Conservation (phyloP, 2,888 invertebrate genomes). For the Trachelus stipa region DNA sequence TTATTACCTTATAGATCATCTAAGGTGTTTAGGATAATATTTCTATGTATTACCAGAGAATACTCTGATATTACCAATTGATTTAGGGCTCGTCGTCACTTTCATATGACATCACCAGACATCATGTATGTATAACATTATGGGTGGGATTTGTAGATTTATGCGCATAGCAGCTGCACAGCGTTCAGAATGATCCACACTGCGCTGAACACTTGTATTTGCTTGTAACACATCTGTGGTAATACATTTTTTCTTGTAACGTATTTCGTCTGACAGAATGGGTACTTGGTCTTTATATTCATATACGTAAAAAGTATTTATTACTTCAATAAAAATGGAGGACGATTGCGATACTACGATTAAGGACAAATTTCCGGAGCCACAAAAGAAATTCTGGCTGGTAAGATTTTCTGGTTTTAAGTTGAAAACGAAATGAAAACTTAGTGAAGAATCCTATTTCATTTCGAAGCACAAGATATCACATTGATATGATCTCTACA, state of each 20-base stretch:
- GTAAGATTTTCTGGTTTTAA: conserved; percentile 35
- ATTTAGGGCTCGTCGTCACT: neutral
- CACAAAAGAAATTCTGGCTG: conserved; percentile 59
- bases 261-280: neutral
- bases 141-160: neutral
- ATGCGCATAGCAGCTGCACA: neutral
- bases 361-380: conserved; percentile 56
- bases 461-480: neutral
- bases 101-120: neutral
- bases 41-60: neutral
- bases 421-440: neutral
- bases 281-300: neutral
- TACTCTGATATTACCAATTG: neutral
- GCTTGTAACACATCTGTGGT: too few species aligned
- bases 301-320: neutral
- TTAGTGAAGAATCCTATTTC: neutral
- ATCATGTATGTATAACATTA: neutral
- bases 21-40: neutral
- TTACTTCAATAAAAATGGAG: conserved; percentile 39
- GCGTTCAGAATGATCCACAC: neutral
- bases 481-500: conserved; percentile 12
- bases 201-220: neutral
- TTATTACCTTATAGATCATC: neutral
- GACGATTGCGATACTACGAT: conserved; percentile 47
- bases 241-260: neutral